Evolutionary conservation across 2,797 vertebrate genomes (phyloP).

Genomic region (Chelmon rostratus): DNA sequence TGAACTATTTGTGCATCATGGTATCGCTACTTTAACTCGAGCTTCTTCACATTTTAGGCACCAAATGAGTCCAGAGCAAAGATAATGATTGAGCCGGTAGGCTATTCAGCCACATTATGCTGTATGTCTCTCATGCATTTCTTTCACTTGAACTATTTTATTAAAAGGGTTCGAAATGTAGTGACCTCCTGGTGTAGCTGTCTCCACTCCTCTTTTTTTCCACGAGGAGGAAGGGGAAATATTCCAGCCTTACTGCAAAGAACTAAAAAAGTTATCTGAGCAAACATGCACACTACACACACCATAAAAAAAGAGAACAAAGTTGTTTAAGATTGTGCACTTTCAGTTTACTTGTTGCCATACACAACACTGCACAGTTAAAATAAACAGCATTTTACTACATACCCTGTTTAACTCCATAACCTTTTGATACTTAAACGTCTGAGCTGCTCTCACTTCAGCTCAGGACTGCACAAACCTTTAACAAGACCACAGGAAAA

Average conservation of each 20-base stretch:
- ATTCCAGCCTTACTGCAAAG: not conserved
- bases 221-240: not conserved
- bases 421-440: constrained; percentile 36
- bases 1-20: no score
- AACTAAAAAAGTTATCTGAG: not conserved
- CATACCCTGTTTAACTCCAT: constrained; percentile 55
- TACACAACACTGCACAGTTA: constrained; percentile 24
- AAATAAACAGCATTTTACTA: constrained; percentile 70
- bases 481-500: constrained; percentile 47
- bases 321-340: not conserved
- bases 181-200: not conserved
- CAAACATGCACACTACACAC: not conserved
- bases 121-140: not conserved
- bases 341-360: constrained; percentile 4
- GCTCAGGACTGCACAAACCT: constrained; percentile 44
- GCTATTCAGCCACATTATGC: not conserved
- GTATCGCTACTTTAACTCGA: not conserved
- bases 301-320: not conserved
- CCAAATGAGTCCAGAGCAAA: not conserved
- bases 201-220: no score
- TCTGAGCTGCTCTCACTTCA: constrained; percentile 32
- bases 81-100: not conserved
- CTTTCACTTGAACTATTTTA: not conserved
- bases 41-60: not conserved
- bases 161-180: not conserved